phyloP scores from a whole-genome alignment of 2,888 invertebrate species.

The Anthophora plumipes region DNA sequence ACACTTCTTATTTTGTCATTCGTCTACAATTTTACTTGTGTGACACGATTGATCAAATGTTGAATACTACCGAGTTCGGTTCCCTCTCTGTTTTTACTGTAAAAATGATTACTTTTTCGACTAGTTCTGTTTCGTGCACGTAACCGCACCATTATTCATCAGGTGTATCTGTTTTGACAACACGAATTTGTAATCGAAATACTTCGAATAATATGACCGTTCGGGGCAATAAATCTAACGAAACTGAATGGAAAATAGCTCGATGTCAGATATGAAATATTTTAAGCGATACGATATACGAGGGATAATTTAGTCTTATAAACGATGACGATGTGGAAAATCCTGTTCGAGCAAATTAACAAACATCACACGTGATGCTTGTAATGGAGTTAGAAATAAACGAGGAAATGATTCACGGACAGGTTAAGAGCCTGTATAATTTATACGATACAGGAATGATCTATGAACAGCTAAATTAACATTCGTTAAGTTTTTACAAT shows the following conservation, averaged over 20 bases:
- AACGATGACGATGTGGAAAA: neutral
- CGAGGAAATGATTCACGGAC: neutral
- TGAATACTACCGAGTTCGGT: too few relatives aligned
- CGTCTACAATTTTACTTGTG: too few relatives aligned
- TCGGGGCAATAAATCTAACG: neutral
- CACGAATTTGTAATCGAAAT: neutral
- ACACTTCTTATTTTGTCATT: too few relatives aligned
- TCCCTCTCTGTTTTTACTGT: too few relatives aligned
- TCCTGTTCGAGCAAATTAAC: neutral
- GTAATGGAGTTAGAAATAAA: neutral
- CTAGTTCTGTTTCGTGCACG: neutral
- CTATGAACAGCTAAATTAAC: neutral
- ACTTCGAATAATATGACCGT: neutral
- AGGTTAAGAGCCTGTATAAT: neutral
- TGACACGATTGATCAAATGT: too few relatives aligned
- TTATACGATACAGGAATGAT: neutral
- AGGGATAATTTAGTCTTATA: neutral
- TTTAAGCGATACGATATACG: neutral
- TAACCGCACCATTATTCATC: neutral
- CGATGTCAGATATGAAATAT: neutral
- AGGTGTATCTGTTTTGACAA: neutral
- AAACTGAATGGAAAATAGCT: neutral
- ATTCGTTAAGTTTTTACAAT: neutral
- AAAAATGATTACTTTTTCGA: neutral
- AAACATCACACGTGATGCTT: neutral